Conservation (phyloP, 2,797 vertebrate genomes). For the Pseudotriccus pelzelni region DNA sequence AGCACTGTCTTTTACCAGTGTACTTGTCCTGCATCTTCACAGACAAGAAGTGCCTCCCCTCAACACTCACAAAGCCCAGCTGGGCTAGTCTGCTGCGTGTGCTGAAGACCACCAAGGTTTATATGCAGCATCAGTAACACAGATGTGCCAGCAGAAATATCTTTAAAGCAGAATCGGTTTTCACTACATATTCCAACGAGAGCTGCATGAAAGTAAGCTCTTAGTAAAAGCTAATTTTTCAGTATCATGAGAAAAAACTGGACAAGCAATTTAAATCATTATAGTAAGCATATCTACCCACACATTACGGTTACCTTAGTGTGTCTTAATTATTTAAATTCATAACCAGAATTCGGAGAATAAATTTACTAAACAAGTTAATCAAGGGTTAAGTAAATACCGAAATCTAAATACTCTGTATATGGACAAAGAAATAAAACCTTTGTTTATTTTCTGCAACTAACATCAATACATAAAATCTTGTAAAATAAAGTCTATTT, state of each 20-base stretch:
- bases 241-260: background rate
- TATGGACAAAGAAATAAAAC: background rate
- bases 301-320: background rate
- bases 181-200: background rate
- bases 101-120: background rate
- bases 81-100: background rate
- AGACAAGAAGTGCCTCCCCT: background rate
- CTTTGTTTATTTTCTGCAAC: background rate
- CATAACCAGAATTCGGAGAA: background rate
- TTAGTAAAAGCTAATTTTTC: background rate
- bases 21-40: background rate
- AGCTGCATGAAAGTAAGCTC: background rate
- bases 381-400: background rate
- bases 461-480: background rate
- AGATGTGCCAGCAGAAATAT: background rate
- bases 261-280: background rate
- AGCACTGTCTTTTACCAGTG: background rate
- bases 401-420: background rate
- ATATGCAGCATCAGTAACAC: background rate
- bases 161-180: background rate
- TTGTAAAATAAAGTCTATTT: background rate
- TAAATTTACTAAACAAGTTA: background rate
- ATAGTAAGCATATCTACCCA: background rate
- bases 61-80: background rate
- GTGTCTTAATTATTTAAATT: background rate